phyloP scores from a whole-genome alignment of 2,888 invertebrate genomes.

The Phlogophora meticulosa region DNA sequence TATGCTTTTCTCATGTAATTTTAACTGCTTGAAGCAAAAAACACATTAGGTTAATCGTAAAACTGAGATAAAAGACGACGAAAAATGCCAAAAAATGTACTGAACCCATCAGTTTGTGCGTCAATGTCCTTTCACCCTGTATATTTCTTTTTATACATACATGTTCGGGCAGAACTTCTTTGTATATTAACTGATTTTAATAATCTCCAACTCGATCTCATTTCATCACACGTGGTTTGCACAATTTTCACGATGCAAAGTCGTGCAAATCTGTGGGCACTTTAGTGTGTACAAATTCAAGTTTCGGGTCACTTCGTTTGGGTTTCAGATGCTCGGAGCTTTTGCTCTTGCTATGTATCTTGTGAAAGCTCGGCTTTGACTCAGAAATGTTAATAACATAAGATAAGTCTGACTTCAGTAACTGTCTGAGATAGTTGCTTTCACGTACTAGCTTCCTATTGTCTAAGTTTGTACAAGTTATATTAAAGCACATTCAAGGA shows the following conservation, averaged over 20 bases:
- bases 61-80: too few relatives aligned
- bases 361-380: conserved; percentile 13
- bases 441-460: conserved; percentile 32
- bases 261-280: not conserved
- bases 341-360: conserved; percentile 32
- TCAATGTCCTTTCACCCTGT: too few relatives aligned
- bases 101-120: too few relatives aligned
- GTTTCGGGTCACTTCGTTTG: conserved; percentile 30
- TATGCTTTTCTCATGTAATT: too few relatives aligned
- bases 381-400: conserved; percentile 53
- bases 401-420: conserved; percentile 29
- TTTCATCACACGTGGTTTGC: too few relatives aligned
- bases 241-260: not conserved
- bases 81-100: too few relatives aligned
- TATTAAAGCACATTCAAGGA: conserved; percentile 24
- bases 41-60: too few relatives aligned
- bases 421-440: conserved; percentile 40
- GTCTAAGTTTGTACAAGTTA: conserved; percentile 43
- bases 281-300: conserved; percentile 14
- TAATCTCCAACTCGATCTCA: too few relatives aligned
- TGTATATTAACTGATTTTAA: too few relatives aligned
- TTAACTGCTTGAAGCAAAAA: too few relatives aligned
- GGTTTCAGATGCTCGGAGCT: not conserved
- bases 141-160: too few relatives aligned
- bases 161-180: too few relatives aligned